Base-by-base conservation (phyloP, 2,888 invertebrate genomes). In the Smittia aterrima region DNA sequence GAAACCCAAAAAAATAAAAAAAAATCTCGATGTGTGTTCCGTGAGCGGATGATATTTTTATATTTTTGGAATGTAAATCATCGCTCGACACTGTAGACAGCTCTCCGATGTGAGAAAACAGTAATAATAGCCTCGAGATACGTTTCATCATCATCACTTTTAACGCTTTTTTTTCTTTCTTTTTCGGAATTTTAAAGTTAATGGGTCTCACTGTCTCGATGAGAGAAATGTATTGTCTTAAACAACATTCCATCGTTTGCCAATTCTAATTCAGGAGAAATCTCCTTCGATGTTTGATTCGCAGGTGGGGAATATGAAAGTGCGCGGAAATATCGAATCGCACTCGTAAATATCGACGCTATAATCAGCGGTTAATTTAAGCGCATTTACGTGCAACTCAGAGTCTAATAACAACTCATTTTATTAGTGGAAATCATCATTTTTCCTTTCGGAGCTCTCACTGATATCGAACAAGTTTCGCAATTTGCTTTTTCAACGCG, bases 41-140 rank as follows among this genome's bases (percentile, higher is more conserved):
- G 32, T 67, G 22, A 41, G 41, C 47, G 67, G 67, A 67, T 67
- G 67, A 41, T 67, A 67, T 38, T 67, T 67, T 41, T 32, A 16
- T 67, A 67, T 67, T 67, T 41, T 41, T 11, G 41, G 41, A 67
- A 67, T 67, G 67, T 67, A 67, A 67, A 67, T 67, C 67, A 67
- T 67, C 67, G 38, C 24, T 18, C 66, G 66, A 66, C 32, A 16
- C 22, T 67, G 25, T 13, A 67, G 41, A 22, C 67, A 67, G 38
- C 66, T 32, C 32, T 16, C 24, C n/a, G 16, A 47, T 67, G 67
- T 41, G 67, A 58, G 58, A 58, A 47, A 58, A 41, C 41, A 41
- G 41, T 67, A 22, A 67, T 67, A 22, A 67, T 67, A 41, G 67
- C 67, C 67, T 67, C 18, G 20, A 67, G 67, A 41, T 47, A 67